Conservation (phyloP, 2,797 vertebrate genomes). For the Pelodytes ibericus region DNA sequence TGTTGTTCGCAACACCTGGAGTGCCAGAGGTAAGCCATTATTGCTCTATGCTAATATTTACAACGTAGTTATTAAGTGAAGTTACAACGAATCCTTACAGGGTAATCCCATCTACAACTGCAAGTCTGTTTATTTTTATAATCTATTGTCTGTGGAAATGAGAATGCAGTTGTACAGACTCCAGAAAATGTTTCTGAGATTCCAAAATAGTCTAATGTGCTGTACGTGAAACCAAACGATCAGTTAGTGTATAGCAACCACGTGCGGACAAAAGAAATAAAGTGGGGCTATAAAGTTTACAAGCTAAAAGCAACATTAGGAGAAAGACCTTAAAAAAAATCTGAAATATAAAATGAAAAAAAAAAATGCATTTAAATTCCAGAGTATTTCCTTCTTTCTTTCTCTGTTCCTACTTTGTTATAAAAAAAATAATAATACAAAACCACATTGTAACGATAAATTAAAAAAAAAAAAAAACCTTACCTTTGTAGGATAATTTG, state of each 20-base stretch:
- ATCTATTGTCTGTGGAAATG: background rate
- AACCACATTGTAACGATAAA: slow-evolving; percentile 32
- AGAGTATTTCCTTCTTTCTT: too few relatives aligned
- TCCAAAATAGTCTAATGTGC: background rate
- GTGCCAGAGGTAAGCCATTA: too few relatives aligned
- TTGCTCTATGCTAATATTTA: too few relatives aligned
- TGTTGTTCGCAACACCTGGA: too few relatives aligned
- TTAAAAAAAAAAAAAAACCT: slow-evolving; percentile 58
- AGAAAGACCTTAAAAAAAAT: background rate
- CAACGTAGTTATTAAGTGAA: too few relatives aligned
- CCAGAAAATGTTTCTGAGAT: background rate
- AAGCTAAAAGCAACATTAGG: slow-evolving; percentile 17
- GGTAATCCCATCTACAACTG: background rate
- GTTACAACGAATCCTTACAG: too few relatives aligned
- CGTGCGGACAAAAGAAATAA: slow-evolving; percentile 32
- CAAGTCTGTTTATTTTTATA: background rate
- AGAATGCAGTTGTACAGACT: background rate
- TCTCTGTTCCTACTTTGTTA: too few relatives aligned
- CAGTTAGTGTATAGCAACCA: slow-evolving; percentile 16
- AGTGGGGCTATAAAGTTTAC: slow-evolving; percentile 44
- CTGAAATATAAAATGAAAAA: too few relatives aligned
- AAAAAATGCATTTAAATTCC: too few relatives aligned
- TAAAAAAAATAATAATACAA: too few relatives aligned
- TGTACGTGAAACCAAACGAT: background rate
- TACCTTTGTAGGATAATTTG: slow-evolving; percentile 94